Conservation (phyloP, 2,113 vertebrate genomes). For the Solea senegalensis region DNA sequence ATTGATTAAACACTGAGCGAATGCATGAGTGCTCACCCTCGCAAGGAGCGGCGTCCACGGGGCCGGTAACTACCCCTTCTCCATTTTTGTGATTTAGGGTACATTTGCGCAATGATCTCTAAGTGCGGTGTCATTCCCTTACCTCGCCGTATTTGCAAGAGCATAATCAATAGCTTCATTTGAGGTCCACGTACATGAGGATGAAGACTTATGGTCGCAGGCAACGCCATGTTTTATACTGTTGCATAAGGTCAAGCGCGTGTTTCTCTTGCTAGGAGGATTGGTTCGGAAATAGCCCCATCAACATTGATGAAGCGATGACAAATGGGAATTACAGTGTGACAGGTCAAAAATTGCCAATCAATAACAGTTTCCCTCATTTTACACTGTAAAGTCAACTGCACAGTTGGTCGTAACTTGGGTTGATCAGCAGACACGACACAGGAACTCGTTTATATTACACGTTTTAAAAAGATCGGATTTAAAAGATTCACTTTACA, state of each 20-base stretch:
- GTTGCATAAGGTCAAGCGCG: constrained; percentile 58
- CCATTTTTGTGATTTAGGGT: constrained; percentile 75
- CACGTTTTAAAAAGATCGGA: constrained; percentile 6
- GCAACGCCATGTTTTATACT: constrained; percentile 50
- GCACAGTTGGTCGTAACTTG: neutral
- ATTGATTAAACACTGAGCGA: constrained; percentile 81
- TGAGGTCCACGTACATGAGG: constrained; percentile 33
- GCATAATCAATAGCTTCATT: constrained; percentile 72
- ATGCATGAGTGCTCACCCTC: constrained; percentile 65
- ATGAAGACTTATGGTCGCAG: constrained; percentile 23
- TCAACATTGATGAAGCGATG: constrained; percentile 69
- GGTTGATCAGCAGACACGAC: neutral
- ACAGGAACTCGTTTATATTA: neutral
- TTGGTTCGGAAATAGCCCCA: constrained; percentile 54
- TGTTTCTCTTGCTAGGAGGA: constrained; percentile 48
- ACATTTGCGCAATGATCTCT: constrained; percentile 76
- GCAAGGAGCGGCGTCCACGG: constrained; percentile 33
- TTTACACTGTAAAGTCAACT: constrained; percentile 7
- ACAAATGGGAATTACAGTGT: constrained; percentile 63
- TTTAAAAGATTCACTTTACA: neutral
- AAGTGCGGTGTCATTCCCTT: constrained; percentile 75
- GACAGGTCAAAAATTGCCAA: constrained; percentile 70
- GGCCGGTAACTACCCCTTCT: constrained; percentile 53
- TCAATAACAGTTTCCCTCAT: constrained; percentile 46
- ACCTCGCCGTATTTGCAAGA: constrained; percentile 63